Evolutionary conservation across 1,140 invertebrate genomes (phyloP).

Genomic region (Drosophila lini): DNA sequence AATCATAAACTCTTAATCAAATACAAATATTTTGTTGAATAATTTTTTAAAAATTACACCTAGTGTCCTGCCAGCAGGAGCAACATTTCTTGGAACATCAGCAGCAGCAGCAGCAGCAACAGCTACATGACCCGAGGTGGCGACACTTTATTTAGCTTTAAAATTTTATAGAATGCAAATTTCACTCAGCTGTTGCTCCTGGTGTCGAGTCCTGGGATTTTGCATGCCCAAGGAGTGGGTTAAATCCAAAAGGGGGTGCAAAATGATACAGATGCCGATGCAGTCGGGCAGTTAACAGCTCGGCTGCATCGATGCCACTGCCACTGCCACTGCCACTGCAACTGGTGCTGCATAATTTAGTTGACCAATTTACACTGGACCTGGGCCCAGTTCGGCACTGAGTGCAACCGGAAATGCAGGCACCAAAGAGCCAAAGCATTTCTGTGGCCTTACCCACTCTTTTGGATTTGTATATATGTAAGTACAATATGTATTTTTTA

Average conservation of each 20-base stretch:
- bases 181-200: conserved; percentile 70
- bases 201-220: conserved; percentile 14
- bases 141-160: conserved; percentile 75
- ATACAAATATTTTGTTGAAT: no score
- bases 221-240: neutral
- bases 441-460: conserved; percentile 2
- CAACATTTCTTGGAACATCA: conserved; percentile 14
- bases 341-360: conserved; percentile 82
- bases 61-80: neutral
- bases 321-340: conserved; percentile 61
- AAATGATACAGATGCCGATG: conserved; percentile 2
- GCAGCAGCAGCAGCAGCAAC: conserved; percentile 7
- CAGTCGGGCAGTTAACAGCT: conserved; percentile 42
- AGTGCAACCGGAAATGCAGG: conserved; percentile 82
- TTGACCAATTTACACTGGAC: conserved; percentile 80
- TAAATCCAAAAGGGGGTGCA: neutral
- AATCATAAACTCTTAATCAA: neutral
- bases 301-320: conserved; percentile 32
- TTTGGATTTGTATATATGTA: neutral
- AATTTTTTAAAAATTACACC: no score
- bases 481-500: conserved; percentile 18
- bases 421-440: conserved; percentile 45
- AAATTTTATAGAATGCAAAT: conserved; percentile 74
- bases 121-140: conserved; percentile 17
- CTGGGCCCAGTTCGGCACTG: conserved; percentile 63